Percentiles rank a stretch among this genome's conserved stretches.
These are phyloP conservation scores for Tenthredo mesomela DNA, from an alignment of 2,888 invertebrate genomes.

Conservation along the genomic window DNA sequence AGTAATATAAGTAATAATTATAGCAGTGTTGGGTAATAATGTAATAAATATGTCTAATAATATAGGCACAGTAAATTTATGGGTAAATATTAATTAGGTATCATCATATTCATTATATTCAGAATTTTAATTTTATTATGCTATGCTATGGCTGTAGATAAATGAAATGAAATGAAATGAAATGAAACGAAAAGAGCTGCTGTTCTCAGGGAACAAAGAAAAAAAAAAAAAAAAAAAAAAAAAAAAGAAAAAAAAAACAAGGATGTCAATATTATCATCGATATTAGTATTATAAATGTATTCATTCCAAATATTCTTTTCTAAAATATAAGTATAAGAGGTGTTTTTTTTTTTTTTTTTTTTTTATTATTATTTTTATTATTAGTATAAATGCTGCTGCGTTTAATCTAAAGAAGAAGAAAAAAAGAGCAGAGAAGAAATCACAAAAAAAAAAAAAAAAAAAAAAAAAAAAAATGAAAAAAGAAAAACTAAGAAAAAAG, in stretches of 20 bases:
- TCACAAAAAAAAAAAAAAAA: background rate
- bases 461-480: background rate
- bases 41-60: slow-evolving; percentile 73
- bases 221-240: background rate
- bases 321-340: background rate
- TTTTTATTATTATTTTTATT: too few species aligned
- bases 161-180: background rate
- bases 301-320: background rate
- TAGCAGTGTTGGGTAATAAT: slow-evolving; percentile 55
- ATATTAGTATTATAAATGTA: background rate
- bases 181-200: slow-evolving; percentile 59
- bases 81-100: slow-evolving; percentile 58
- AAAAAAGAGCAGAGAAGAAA: background rate
- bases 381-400: slow-evolving; percentile 3
- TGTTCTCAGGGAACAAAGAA: slow-evolving; percentile 23
- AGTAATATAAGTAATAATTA: slow-evolving; percentile 54
- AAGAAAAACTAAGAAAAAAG: background rate
- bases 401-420: background rate
- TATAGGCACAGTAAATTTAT: slow-evolving; percentile 76
- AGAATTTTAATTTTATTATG: slow-evolving; percentile 64
- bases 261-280: background rate
- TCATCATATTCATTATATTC: slow-evolving; percentile 62
- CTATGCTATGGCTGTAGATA: slow-evolving; percentile 63
- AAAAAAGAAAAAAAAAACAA: background rate
- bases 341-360: too few species aligned